A percentile compares a stretch with the other conserved stretches of the same genome.
Conservation (phyloP, 2,888 invertebrate genomes). For the Nectonema munidae region DNA sequence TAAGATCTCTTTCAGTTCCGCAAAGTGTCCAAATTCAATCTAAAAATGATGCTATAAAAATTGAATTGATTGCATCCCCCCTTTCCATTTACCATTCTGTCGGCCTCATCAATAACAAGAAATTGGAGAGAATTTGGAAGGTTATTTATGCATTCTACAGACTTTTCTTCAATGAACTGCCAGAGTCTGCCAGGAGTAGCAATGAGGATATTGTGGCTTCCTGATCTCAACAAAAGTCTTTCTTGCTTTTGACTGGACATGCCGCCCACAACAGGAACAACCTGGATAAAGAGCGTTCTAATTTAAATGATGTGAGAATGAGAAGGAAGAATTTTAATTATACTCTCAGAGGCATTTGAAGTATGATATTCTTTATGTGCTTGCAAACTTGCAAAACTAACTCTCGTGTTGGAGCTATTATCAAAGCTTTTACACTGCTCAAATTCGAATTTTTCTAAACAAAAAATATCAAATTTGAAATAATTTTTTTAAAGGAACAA, state of each 20-base stretch:
- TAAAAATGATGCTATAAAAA: too few species aligned
- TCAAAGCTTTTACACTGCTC: conserved; percentile 36
- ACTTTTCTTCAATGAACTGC: conserved; percentile 46
- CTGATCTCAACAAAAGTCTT: conserved; percentile 41
- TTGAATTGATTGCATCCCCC: too few species aligned
- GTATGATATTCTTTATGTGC: conserved; percentile 43
- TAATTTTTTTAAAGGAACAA: conserved; percentile 25
- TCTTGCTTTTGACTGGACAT: conserved; percentile 72
- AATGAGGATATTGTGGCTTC: conserved; percentile 56
- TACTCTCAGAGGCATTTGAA: conserved; percentile 35
- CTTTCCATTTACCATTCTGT: conserved; percentile 94
- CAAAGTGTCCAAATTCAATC: conserved; percentile 73
- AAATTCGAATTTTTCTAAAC: conserved; percentile 17
- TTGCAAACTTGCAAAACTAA: conserved; percentile 66
- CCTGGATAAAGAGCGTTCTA: conserved; percentile 21
- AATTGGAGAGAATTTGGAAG: conserved; percentile 27
- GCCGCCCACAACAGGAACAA: conserved; percentile 64
- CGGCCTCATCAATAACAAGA: conserved; percentile 83
- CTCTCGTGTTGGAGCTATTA: conserved; percentile 77
- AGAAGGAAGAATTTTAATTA: conserved; percentile 15
- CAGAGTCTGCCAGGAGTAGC: conserved; percentile 86
- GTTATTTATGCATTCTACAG: conserved; percentile 20
- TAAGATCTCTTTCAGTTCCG: conserved; percentile 47
- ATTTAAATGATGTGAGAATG: not conserved
- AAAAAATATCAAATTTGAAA: conserved; percentile 17